Evolutionary conservation across 1,140 invertebrate genomes (phyloP), one percentile per base, ranked within the genome.

Genomic region (Pararge aegeria): DNA sequence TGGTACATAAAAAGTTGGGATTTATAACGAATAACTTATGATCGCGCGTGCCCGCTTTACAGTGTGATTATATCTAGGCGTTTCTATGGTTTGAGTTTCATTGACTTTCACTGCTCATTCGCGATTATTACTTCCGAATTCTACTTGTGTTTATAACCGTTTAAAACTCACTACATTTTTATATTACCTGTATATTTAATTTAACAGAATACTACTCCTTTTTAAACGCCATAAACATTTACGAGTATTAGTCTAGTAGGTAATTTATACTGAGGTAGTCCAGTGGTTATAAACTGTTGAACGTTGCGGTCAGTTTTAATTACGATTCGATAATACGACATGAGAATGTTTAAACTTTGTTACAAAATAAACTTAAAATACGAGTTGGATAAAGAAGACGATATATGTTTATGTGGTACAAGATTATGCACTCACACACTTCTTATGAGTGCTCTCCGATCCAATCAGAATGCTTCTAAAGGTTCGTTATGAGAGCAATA

Each of bases 1-100:
- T 87, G 83, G 82, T 80, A 81, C 83, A 89, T 89, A 86, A 87
- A 88, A 89, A 87, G 77, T 86, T 78, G 71, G 81, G 83, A 87
- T 89, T 87, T 85, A 88, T 81, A 83, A 81, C 80, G 78, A 79
- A 83, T 86, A 83, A 78, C 75, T 70, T 80, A 77, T 83, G 73
- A 83, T 82, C 75, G 66, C 72, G 64, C 72, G 77, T 73, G 76
- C 65, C 64, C 58, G 62, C 56, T 80, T 80, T 73, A 81, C 69
- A 73, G 59, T 69, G 70, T 73, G 70, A 81, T 77, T 80, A 77
- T 74, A 77, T 76, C 67, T 68, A 73, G 64, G 66, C 69, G 61
- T 65, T 75, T 65, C 65, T 71, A 65, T 55, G 68, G 66, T 64
- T 80, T 67, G 64, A 54, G 55, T 86, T 83, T 78, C 81, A 84